These are phyloP conservation scores for Porphyrio hochstetteri DNA, from an alignment of 2,113 vertebrate species.

Conservation along the genomic window DNA sequence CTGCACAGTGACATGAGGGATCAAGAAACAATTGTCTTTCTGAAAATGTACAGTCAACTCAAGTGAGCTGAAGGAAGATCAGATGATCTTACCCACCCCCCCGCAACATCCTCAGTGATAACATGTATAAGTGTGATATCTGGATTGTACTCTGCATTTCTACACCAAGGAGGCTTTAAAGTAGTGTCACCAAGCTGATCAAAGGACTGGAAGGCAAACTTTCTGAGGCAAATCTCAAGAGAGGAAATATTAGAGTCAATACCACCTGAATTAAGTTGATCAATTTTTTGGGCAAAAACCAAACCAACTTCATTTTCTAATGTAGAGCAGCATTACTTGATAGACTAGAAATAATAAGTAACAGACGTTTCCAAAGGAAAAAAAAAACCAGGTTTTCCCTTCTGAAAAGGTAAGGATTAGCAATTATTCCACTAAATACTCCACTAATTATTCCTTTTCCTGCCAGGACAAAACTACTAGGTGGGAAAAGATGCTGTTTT, in stretches of 20 bases:
- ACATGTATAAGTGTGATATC: background rate
- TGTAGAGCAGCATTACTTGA: background rate
- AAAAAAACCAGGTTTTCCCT: background rate
- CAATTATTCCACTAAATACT: background rate
- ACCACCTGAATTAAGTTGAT: background rate
- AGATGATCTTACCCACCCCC: background rate
- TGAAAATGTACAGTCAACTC: background rate
- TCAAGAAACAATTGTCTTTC: accelerated
- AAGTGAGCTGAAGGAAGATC: background rate
- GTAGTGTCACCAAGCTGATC: background rate
- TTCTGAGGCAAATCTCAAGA: background rate
- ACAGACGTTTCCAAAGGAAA: background rate
- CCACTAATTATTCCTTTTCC: background rate
- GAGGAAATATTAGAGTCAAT: background rate
- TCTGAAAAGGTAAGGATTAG: background rate
- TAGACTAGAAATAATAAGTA: background rate
- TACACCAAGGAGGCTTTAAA: background rate
- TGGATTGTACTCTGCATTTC: background rate
- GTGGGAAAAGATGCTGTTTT: background rate
- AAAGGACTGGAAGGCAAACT: background rate
- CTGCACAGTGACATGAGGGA: background rate
- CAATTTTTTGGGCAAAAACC: background rate
- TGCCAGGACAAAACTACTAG: background rate
- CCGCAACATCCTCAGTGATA: background rate
- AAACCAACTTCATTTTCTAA: background rate